Conservation (phyloP, 2,888 invertebrate species). For the Thecocarcelia acutangulata region DNA sequence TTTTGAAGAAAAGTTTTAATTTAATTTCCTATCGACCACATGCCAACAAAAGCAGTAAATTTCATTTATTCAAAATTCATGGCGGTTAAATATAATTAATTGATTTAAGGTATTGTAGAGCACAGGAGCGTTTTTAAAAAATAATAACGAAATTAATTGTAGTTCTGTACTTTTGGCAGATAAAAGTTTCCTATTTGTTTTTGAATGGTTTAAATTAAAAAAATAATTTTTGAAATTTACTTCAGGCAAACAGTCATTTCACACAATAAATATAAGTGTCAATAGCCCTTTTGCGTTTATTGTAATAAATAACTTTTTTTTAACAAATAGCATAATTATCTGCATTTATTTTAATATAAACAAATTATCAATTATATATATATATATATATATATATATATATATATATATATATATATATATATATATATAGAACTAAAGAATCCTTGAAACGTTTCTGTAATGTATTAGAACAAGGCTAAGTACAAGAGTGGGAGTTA, state of each 20-base stretch:
- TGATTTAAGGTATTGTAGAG: background rate
- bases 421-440: too few relatives aligned
- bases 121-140: background rate
- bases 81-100: background rate
- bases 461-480: too few relatives aligned
- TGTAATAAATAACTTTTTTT: background rate
- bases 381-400: too few relatives aligned
- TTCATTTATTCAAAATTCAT: constrained; percentile 7
- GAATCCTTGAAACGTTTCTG: too few relatives aligned
- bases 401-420: too few relatives aligned
- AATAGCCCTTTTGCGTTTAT: background rate
- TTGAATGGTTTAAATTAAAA: too few relatives aligned
- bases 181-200: too few relatives aligned
- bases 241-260: too few relatives aligned
- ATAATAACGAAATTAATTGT: too few relatives aligned
- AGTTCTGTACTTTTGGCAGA: background rate
- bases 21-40: constrained; percentile 8
- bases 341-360: background rate
- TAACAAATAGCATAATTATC: constrained; percentile 25
- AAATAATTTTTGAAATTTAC: too few relatives aligned
- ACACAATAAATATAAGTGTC: background rate
- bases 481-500: too few relatives aligned
- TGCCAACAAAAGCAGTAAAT: constrained; percentile 13
- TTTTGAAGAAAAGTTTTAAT: constrained; percentile 5
- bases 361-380: constrained; percentile 16